Conservation (phyloP, 1,140 invertebrate species). For the Cotesia vestalis region DNA sequence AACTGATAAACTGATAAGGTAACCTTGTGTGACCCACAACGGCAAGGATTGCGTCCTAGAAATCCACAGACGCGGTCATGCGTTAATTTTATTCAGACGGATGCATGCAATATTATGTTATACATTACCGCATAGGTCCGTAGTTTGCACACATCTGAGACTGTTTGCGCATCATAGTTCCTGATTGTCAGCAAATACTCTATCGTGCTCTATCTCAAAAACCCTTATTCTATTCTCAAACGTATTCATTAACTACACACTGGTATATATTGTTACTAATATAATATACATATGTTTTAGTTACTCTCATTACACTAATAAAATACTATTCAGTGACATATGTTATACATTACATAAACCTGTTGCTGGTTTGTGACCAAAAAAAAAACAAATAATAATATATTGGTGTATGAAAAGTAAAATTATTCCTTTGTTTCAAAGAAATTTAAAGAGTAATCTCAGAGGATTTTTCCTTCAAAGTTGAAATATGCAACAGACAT, state of each 20-base stretch:
- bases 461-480: too few species aligned
- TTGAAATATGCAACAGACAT: too few species aligned
- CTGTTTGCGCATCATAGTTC: neutral
- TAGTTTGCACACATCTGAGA: neutral
- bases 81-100: constrained; percentile 16
- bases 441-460: too few species aligned
- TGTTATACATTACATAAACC: constrained; percentile 44
- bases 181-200: neutral
- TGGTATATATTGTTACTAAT: too few species aligned
- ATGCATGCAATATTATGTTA: constrained; percentile 7
- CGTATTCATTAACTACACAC: too few species aligned
- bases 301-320: too few species aligned
- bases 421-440: too few species aligned
- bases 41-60: constrained; percentile 14
- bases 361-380: constrained; percentile 49
- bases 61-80: constrained; percentile 15
- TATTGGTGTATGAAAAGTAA: too few species aligned
- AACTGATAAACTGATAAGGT: constrained; percentile 15
- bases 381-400: constrained; percentile 8
- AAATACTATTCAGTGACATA: too few species aligned
- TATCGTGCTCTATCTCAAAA: too few species aligned
- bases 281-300: too few species aligned
- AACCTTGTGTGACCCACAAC: constrained; percentile 15
- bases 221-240: too few species aligned
- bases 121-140: neutral